phyloP scores from a whole-genome alignment of 2,888 invertebrate genomes.

The Macaria liturata region DNA sequence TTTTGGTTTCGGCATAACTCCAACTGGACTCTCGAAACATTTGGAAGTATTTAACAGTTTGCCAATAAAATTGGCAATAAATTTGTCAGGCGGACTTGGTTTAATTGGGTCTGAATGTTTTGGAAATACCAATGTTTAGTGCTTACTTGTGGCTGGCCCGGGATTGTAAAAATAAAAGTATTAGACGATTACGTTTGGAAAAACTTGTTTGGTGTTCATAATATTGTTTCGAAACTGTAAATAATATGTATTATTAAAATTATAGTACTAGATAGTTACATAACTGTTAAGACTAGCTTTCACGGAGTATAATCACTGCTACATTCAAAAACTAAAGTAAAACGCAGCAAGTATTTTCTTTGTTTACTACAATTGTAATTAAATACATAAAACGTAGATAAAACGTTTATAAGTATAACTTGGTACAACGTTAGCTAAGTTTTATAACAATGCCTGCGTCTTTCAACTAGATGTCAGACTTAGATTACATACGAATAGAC shows the following conservation, averaged over 20 bases:
- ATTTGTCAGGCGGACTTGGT: slow-evolving; percentile 39
- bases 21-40: not conserved
- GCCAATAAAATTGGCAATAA: slow-evolving; percentile 28
- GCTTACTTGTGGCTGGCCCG: slow-evolving; percentile 12
- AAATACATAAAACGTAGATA: too few relatives aligned
- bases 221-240: too few relatives aligned
- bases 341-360: too few relatives aligned
- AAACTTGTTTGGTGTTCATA: slow-evolving; percentile 9
- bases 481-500: slow-evolving; percentile 62
- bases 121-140: slow-evolving; percentile 41
- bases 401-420: too few relatives aligned
- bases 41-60: slow-evolving; percentile 25
- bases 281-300: too few relatives aligned
- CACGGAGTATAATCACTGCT: too few relatives aligned
- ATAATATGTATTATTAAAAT: too few relatives aligned
- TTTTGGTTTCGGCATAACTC: not conserved
- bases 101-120: slow-evolving; percentile 38
- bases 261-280: too few relatives aligned
- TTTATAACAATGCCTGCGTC: too few relatives aligned
- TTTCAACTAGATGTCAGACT: slow-evolving; percentile 50
- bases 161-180: slow-evolving; percentile 8
- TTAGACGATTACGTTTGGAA: slow-evolving; percentile 1
- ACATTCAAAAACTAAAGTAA: too few relatives aligned
- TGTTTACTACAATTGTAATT: too few relatives aligned
- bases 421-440: too few relatives aligned